Percentiles rank a stretch among this genome's conserved stretches.
Conservation (phyloP, 1,140 invertebrate genomes). For the Sminthurides bifidus region DNA sequence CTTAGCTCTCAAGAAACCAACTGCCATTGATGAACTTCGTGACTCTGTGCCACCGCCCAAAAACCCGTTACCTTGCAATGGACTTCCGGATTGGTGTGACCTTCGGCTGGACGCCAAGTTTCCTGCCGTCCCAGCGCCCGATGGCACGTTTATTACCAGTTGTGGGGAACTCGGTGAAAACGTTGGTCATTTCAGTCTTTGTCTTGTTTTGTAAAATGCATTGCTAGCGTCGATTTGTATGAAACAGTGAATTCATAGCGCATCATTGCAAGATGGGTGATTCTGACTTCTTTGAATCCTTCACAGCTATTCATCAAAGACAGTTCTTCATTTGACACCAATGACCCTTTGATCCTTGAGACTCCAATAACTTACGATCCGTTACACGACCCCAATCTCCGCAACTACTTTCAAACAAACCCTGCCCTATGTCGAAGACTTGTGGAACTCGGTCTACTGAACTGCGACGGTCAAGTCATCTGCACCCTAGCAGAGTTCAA, state of each 20-base stretch:
- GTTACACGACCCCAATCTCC: slow-evolving; percentile 16
- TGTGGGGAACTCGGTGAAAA: neutral
- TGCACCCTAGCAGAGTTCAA: slow-evolving; percentile 15
- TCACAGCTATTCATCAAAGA: neutral
- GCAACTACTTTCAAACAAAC: slow-evolving; percentile 11
- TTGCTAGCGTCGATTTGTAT: neutral
- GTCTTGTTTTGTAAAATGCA: neutral
- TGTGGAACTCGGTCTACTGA: slow-evolving; percentile 9
- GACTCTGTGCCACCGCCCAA: neutral
- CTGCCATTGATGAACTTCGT: slow-evolving; percentile 1
- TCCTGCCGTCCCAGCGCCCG: slow-evolving; percentile 13
- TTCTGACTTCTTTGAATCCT: neutral
- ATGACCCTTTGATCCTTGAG: slow-evolving; percentile 13
- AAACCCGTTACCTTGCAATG: slow-evolving; percentile 14
- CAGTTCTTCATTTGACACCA: slow-evolving; percentile 15
- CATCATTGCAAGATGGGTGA: neutral
- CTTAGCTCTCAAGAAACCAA: slow-evolving; percentile 6
- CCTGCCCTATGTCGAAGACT: slow-evolving; percentile 2
- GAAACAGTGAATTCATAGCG: too few relatives aligned
- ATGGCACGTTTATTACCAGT: slow-evolving; percentile 6
- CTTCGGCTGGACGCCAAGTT: slow-evolving; percentile 12
- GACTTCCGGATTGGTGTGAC: slow-evolving; percentile 13
- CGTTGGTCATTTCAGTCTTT: slow-evolving; percentile 2
- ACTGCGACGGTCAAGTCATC: slow-evolving; percentile 5
- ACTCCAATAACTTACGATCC: slow-evolving; percentile 8